Base-by-base conservation (phyloP, 1,140 invertebrate genomes). In the Meloidogyne chitwoodi region DNA sequence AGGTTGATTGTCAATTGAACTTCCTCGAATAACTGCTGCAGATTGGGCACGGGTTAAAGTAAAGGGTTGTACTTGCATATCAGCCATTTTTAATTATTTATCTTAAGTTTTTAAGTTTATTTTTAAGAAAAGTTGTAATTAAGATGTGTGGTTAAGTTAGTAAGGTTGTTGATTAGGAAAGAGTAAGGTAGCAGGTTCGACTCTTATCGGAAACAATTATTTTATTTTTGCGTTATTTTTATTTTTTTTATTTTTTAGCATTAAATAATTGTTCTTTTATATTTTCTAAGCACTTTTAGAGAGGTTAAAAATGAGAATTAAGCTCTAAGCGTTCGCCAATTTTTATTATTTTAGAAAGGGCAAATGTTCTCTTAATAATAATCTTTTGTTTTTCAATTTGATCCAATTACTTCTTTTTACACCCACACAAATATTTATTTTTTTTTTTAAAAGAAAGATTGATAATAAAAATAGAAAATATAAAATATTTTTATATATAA, bases 1-100 rank as follows among this genome's bases (percentile, higher is more conserved):
- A n/a, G 78, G 79, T 29, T 56, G 64, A 31, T 78, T 29, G 2
- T 66, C 79, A 16, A 81, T 38, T 19, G 78, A 75, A 48, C 56
- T 69, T 22, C 77, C 62, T 24, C 79, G 71, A 63, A 79, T 74
- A 19, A 79, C 41, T 29, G 77, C 79, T 44, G 66, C 77, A n/a
- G 77, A 79, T 41, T 76, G 78, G 11, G 79, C 75, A 26, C 77
- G 77, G 27, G 77, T 56, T 48, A 78, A 62, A 10, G 38, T 14
- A 29, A 73, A 27, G n/a, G 70, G 70, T 27, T 73, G 70, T 26
- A 73, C 12, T 56, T 56, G 19, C 10, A 56, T 6, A 29, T 73
- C 70, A 22, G 70, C 70, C 70, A 73, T 73, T 68, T 63, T 61
- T 38, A 29, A n/a, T n/a, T n/a, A 22, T n/a, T n/a, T 48, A n/a